Evolutionary conservation across 2,888 invertebrate genomes (phyloP), one percentile per base, ranked within the genome.

Genomic region (Hirtodrosophila alboralis): DNA sequence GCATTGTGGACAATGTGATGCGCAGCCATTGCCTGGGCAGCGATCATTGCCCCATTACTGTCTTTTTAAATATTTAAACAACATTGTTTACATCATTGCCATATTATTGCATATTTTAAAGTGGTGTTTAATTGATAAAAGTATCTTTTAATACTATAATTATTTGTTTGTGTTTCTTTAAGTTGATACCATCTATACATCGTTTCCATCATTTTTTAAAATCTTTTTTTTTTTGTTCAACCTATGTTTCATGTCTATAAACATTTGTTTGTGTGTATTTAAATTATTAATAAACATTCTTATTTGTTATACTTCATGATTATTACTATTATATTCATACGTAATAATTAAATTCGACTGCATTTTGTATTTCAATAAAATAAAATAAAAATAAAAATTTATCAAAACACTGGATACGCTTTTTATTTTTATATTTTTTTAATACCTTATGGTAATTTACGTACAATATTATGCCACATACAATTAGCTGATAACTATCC

Each of bases 31-130:
- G 98, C 3, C 93, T 93, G 88, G 99, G 99, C 30, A 98, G 98
- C 88, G 99, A 99, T 90, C 99, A 99, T 91, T 99, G 98, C 89
- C 99, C 99, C 0, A 93, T 98, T 72, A 93, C 95, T 30, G 91
- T 97, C 37, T 95, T 95, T 87, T 87, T 96, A 44, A 93, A 94
- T 84, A 69, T 89, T 62, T 90, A 90, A 86, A 2, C n/a, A 30
- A 21, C 37, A 28, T n/a, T n/a, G n/a, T n/a, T n/a, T n/a, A n/a
- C n/a, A n/a, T n/a, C n/a, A n/a, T n/a, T n/a, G n/a, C n/a, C n/a
- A n/a, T n/a, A n/a, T n/a, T n/a, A n/a, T n/a, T n/a, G n/a, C n/a
- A n/a, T n/a, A n/a, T n/a, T n/a, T n/a, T n/a, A n/a, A n/a, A n/a
- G n/a, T n/a, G n/a, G n/a, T n/a, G n/a, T n/a, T n/a, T n/a, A n/a